These are phyloP conservation scores for Pygoscelis adeliae DNA, from an alignment of 2,113 vertebrate species.

Conservation along the genomic window DNA sequence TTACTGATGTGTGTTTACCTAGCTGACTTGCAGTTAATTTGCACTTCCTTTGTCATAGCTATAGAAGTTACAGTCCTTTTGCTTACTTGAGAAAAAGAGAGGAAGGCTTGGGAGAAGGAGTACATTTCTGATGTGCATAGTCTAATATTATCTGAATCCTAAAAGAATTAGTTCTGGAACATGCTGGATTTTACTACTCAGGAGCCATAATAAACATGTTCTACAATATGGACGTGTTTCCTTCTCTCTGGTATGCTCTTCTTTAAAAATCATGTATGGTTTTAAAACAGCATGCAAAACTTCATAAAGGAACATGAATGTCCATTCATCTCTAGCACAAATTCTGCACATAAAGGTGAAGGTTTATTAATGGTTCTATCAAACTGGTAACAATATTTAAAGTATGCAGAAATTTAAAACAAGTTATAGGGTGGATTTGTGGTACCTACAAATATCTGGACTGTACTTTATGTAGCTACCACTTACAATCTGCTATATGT, in stretches of 20 bases:
- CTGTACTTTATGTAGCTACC: not conserved
- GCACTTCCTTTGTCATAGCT: not conserved
- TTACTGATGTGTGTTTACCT: not conserved
- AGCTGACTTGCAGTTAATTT: not conserved
- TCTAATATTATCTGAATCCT: not conserved
- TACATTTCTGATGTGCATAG: not conserved
- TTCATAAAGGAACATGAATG: not conserved
- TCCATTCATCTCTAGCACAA: not conserved
- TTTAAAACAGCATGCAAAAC: slow-evolving; percentile 14
- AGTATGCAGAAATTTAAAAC: not conserved
- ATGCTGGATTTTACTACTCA: not conserved
- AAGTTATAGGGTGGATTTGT: not conserved
- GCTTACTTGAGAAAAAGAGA: not conserved
- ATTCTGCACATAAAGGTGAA: not conserved
- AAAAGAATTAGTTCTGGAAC: not conserved
- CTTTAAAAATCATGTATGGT: slow-evolving; percentile 8
- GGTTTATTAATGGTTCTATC: not conserved
- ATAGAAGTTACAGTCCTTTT: not conserved
- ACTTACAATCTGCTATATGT: not conserved
- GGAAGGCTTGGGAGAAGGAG: not conserved
- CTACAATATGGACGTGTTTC: not conserved
- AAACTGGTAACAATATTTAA: not conserved
- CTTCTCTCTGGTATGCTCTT: not conserved
- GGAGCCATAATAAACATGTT: not conserved
- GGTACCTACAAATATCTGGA: not conserved